phyloP scores from a whole-genome alignment of 2,113 vertebrate genomes.

The Hippocampus guttulatus region DNA sequence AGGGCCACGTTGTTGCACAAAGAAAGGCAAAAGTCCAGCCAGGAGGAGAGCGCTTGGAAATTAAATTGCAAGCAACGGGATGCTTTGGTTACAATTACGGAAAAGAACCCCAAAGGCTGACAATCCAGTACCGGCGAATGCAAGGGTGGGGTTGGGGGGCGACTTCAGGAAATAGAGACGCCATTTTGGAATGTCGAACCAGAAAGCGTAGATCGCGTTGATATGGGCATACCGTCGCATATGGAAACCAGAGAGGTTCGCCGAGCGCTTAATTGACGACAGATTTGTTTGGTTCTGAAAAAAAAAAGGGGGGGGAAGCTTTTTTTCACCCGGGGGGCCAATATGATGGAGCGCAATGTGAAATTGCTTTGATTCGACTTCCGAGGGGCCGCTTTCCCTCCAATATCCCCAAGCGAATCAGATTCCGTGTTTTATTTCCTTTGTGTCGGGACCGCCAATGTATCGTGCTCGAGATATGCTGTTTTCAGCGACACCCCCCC shows the following conservation, averaged over 20 bases:
- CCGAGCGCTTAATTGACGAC: constrained; percentile 59
- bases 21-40: constrained; percentile 28
- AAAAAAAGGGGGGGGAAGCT: neutral
- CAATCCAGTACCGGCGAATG: neutral
- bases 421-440: neutral
- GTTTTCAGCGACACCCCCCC: constrained; percentile 1
- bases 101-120: neutral
- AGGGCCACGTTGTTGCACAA: constrained; percentile 36
- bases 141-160: no score
- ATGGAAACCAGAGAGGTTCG: constrained; percentile 16
- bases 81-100: neutral
- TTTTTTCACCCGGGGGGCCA: neutral
- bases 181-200: neutral
- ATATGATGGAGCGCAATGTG: neutral
- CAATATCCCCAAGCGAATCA: neutral
- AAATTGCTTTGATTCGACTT: neutral
- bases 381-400: neutral
- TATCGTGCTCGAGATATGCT: neutral
- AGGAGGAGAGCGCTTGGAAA: constrained; percentile 7
- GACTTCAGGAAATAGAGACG: no score
- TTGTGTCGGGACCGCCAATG: neutral
- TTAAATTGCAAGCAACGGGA: neutral
- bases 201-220: neutral
- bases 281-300: constrained; percentile 38
- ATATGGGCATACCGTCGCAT: neutral